phyloP scores from a whole-genome alignment of 2,113 vertebrate species.

The Protobothrops flavoviridis region DNA sequence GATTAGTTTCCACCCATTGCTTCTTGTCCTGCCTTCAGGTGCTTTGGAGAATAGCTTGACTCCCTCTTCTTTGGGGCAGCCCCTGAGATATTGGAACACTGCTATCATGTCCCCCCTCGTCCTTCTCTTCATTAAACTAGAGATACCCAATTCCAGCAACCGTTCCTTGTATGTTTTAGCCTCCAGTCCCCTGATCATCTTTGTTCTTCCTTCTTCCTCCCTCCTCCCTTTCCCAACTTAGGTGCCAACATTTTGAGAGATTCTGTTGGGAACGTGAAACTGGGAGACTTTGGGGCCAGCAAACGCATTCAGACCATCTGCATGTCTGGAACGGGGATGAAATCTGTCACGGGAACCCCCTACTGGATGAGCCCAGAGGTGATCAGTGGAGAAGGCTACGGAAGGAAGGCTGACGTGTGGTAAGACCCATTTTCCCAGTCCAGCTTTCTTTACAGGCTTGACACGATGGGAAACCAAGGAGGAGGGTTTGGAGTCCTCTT shows the following conservation, averaged over 20 bases:
- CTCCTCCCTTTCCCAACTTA: constrained; percentile 41
- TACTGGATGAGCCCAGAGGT: constrained; percentile 96
- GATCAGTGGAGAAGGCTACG: constrained; percentile 91
- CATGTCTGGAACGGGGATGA: constrained; percentile 92
- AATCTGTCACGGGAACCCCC: constrained; percentile 90
- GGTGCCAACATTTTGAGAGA: constrained; percentile 93
- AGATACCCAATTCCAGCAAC: too few relatives aligned
- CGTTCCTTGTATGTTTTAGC: too few relatives aligned
- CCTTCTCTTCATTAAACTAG: too few relatives aligned
- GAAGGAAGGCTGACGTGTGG: constrained; percentile 92
- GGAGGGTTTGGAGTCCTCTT: not conserved
- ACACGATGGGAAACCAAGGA: not conserved
- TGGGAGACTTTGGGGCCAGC: constrained; percentile 92
- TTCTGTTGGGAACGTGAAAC: constrained; percentile 89
- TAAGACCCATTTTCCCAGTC: constrained; percentile 46
- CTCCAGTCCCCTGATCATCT: too few relatives aligned
- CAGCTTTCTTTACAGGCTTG: not conserved
- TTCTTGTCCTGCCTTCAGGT: too few relatives aligned
- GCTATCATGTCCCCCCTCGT: too few relatives aligned
- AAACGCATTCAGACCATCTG: constrained; percentile 94
- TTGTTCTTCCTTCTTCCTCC: not conserved
- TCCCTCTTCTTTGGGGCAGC: too few relatives aligned
- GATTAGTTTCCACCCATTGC: too few relatives aligned
- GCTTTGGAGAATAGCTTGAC: too few relatives aligned
- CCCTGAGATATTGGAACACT: too few relatives aligned